Conservation (phyloP, 2,113 vertebrate genomes). For the Girardinichthys multiradiatus region DNA sequence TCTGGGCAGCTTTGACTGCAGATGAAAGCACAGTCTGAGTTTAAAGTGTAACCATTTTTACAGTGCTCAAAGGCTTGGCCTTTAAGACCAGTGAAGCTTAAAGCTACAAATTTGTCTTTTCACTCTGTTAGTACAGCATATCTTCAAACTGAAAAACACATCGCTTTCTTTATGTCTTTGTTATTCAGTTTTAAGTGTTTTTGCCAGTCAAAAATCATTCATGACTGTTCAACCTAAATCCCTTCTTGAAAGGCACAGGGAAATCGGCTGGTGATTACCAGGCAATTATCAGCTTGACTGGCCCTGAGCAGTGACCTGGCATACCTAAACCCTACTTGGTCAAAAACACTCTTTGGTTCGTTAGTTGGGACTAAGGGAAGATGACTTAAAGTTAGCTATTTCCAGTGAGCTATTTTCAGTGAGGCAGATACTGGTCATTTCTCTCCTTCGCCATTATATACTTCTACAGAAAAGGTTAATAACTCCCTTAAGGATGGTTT, state of each 20-base stretch:
- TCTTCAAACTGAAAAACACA: background rate
- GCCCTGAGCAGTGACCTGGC: background rate
- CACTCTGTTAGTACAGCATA: background rate
- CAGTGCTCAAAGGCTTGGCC: too few species aligned
- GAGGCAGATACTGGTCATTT: background rate
- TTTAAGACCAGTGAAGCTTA: too few species aligned
- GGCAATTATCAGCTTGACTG: background rate
- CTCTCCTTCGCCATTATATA: background rate
- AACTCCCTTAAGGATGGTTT: background rate
- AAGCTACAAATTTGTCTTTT: too few species aligned
- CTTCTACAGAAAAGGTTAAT: background rate
- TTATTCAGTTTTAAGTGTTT: background rate
- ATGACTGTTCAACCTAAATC: background rate
- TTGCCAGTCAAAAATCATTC: background rate
- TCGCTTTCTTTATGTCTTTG: background rate
- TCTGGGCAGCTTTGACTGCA: conserved; percentile 26
- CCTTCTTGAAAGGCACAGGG: background rate
- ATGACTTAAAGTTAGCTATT: too few species aligned
- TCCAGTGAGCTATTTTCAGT: background rate
- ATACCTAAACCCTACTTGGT: background rate
- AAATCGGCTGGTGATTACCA: background rate
- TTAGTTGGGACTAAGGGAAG: too few species aligned
- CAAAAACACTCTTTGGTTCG: background rate
- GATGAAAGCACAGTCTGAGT: conserved; percentile 35
- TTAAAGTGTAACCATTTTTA: conserved; percentile 16